Percentiles rank a stretch among this genome's conserved stretches.
Conservation (phyloP, 92 coral and sea anemone species). For the Scolanthus callimorphus region DNA sequence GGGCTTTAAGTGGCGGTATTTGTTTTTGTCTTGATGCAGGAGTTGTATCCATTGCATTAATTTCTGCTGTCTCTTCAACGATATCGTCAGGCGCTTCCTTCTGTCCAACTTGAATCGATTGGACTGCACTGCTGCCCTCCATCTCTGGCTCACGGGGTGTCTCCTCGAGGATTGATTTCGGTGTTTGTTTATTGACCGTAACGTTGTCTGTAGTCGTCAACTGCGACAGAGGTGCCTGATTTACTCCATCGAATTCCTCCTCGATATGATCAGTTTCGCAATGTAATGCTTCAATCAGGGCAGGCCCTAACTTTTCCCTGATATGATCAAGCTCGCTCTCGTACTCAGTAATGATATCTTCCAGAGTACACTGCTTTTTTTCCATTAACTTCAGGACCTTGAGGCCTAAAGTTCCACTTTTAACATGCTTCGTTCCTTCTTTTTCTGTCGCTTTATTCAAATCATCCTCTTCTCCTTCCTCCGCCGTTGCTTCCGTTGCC, state of each 20-base stretch:
- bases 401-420: neutral
- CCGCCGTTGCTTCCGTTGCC: too few relatives aligned
- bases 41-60: neutral
- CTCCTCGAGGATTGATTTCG: neutral
- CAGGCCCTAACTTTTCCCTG: conserved; percentile 36
- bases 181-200: neutral
- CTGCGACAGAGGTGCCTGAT: too few relatives aligned
- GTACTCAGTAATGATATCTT: conserved; percentile 31
- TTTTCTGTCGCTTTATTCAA: too few relatives aligned
- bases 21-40: neutral
- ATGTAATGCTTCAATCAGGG: conserved; percentile 10
- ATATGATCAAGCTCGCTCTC: conserved; percentile 33
- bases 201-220: neutral
- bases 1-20: conserved; percentile 9
- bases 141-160: too few relatives aligned
- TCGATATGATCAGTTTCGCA: neutral
- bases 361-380: conserved; percentile 36
- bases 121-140: neutral
- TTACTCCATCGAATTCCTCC: neutral
- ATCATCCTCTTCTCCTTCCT: too few relatives aligned
- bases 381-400: conserved; percentile 38
- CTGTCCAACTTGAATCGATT: neutral
- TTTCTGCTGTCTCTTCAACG: neutral
- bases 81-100: neutral
- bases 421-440: neutral